Evolutionary conservation across 2,888 invertebrate genomes (phyloP), one percentile per base, ranked within the genome.

Genomic region (Napeogenes inachia): DNA sequence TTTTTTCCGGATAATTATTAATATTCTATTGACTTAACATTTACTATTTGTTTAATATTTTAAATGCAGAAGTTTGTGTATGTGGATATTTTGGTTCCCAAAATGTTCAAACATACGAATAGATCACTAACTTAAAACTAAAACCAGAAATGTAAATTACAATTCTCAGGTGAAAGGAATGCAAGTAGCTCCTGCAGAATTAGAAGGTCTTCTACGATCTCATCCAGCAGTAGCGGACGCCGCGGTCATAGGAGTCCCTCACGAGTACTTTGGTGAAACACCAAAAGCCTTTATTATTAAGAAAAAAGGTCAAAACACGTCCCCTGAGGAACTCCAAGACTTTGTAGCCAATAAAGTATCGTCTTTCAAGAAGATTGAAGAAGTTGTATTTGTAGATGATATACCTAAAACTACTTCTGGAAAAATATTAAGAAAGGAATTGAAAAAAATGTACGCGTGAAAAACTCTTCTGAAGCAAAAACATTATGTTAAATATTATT

Each of bases 171-270:
- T 95, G 0, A 94, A 93, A 85, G 94, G 92, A 2, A 93, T 92
- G 84, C 93, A 97, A 92, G 97, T 98, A 13, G 94, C 98, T 1
- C 98, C 98, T 42, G 97, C 97, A 0, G 98, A 98, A 80, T 82
- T 98, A 32, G 98, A 98, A 82, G 94, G 93, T 47, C 71, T 96
- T 3, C 85, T 97, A 0, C 88, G 95, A 50, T 91, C 92, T 4
- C 95, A 96, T 80, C 95, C 96, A 0, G 93, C 93, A 2, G 92
- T 98, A 0, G 82, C 90, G 45, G 98, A 98, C 70, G 96, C 95
- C 0, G 98, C 95, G 0, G 98, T 98, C 2, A 92, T 97, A 62
- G 97, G 97, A 0, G 87, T 96, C 5, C 94, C 94, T 0, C 93
- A 96, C 74, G 91, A 92, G 2, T 85, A 91, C 65, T 92, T 88